Evolutionary conservation across 2,113 vertebrate genomes (phyloP).

Genomic region (Brachyistius frenatus): DNA sequence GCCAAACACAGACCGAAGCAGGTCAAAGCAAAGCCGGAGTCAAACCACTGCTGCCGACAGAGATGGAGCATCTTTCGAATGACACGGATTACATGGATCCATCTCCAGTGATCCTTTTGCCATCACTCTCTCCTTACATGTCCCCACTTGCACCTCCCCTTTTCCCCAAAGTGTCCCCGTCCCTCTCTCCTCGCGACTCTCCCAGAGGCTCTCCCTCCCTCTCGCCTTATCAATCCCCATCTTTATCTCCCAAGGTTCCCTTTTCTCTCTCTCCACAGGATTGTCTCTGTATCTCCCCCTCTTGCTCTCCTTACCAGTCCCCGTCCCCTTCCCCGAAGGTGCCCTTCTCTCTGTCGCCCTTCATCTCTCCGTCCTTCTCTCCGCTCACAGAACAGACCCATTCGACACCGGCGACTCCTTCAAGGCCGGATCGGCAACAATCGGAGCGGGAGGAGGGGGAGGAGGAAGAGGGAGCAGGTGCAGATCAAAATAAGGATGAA

Average conservation of each 20-base stretch:
- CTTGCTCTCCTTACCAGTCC: conserved; percentile 61
- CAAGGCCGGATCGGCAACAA: conserved; percentile 13
- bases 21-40: background rate
- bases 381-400: conserved; percentile 29
- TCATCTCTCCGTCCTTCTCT: conserved; percentile 16
- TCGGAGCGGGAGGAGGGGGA: conserved; percentile 7
- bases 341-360: conserved; percentile 49
- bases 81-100: conserved; percentile 71
- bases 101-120: conserved; percentile 9
- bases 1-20: background rate
- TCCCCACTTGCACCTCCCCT: conserved; percentile 43
- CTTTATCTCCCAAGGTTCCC: conserved; percentile 43
- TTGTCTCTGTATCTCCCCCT: conserved; percentile 48
- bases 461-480: background rate
- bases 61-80: conserved; percentile 23
- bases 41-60: conserved; percentile 1
- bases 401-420: conserved; percentile 12
- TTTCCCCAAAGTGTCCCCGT: conserved; percentile 44
- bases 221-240: conserved; percentile 60
- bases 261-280: conserved; percentile 46
- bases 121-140: conserved; percentile 40
- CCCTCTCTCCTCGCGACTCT: conserved; percentile 31
- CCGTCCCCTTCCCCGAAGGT: conserved; percentile 52
- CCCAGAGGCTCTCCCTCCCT: conserved; percentile 23
- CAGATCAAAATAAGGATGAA: background rate